A percentile compares a stretch with the other conserved stretches of the same genome.
Evolutionary conservation across 2,113 vertebrate genomes (phyloP).

Genomic region (Neofelis nebulosa): DNA sequence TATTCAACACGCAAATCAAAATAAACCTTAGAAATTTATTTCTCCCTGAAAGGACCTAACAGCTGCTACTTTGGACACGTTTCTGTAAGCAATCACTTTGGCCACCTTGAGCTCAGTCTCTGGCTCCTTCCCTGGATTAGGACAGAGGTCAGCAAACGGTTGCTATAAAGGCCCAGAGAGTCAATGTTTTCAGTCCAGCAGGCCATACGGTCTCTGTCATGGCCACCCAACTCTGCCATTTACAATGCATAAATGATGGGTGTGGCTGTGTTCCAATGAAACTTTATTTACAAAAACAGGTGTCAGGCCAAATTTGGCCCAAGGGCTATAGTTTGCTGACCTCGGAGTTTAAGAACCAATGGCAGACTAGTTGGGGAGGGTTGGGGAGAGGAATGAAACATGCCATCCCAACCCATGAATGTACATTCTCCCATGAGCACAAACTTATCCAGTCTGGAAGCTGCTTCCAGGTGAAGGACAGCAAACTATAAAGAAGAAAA

Average conservation of each 20-base stretch:
- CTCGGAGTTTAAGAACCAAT: neutral
- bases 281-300: slow-evolving; percentile 33
- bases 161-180: neutral
- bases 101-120: neutral
- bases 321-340: neutral
- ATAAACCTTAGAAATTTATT: neutral
- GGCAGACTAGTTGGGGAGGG: neutral
- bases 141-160: neutral
- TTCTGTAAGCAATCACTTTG: neutral
- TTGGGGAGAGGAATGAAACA: neutral
- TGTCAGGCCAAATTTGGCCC: neutral
- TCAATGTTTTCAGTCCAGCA: neutral
- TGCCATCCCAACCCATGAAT: neutral
- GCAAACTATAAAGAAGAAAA: neutral
- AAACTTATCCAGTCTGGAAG: neutral
- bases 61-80: neutral
- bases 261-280: neutral
- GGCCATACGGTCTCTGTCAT: neutral
- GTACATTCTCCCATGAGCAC: neutral
- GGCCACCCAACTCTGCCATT: neutral
- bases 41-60: neutral
- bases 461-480: neutral
- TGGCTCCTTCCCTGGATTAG: neutral
- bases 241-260: neutral
- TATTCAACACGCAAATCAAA: neutral